A percentile compares a stretch with the other conserved stretches of the same genome.
Conservation (phyloP, 2,113 vertebrate species). For the Onychostruthus taczanowskii region DNA sequence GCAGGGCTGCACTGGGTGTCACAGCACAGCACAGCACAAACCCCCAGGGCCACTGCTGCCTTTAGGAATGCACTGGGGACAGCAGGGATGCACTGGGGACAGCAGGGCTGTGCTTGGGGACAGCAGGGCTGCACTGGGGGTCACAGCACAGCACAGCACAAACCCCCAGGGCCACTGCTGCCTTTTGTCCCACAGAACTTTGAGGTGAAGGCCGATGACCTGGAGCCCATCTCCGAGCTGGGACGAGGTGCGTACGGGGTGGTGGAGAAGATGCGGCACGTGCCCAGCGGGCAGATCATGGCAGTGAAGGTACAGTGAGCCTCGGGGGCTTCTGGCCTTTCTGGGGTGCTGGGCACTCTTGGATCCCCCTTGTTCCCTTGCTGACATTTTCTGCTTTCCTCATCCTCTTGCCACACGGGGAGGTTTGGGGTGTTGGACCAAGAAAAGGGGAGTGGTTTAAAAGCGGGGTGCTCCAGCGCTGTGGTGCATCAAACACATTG, state of each 20-base stretch:
- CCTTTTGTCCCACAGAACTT: constrained; percentile 83
- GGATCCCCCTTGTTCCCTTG: not conserved
- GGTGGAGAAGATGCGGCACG: constrained; percentile 96
- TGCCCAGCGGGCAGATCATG: constrained; percentile 96
- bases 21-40: too few species aligned
- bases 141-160: accelerated
- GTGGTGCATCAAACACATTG: accelerated
- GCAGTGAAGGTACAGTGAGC: constrained; percentile 89
- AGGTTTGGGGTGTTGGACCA: not conserved
- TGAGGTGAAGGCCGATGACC: constrained; percentile 97
- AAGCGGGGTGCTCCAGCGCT: not conserved
- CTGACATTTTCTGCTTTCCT: not conserved
- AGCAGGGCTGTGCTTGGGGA: not conserved
- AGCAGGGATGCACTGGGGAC: too few species aligned
- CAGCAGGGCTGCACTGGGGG: not conserved
- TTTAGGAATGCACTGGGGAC: too few species aligned
- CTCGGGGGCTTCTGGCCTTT: not conserved
- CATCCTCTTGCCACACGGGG: not conserved
- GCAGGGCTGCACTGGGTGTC: too few species aligned
- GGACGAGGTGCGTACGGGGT: constrained; percentile 96
- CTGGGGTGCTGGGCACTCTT: not conserved
- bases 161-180: not conserved
- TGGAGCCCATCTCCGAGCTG: constrained; percentile 92
- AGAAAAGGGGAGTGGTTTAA: not conserved
- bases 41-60: too few species aligned